Base-by-base conservation (phyloP, 2,888 invertebrate genomes). In the Tipula confusa region DNA sequence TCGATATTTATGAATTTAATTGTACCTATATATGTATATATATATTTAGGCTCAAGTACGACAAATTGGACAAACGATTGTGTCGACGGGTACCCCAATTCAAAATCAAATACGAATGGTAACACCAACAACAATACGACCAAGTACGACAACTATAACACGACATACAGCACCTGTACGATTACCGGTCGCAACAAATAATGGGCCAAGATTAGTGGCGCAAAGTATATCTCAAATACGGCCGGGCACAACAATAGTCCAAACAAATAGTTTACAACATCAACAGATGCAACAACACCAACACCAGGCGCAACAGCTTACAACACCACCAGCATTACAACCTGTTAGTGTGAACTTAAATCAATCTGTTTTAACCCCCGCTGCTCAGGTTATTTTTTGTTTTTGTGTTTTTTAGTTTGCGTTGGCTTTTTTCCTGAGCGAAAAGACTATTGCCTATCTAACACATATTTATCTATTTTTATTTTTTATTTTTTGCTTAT, bases 61-160 rank as follows among this genome's bases (percentile, higher is more conserved):
- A 88, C 90, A 90, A 84, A 89, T 91, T 85, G 90, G 91, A 88
- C 91, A 91, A 85, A 90, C 91, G 84, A 89, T 91, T 83, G 90
- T 91, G 84, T 90, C 92, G 83, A 91, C 92, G 86, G 89, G 89
- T 85, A 84, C 83, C 1, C 43, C 43, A 2, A 18, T 82, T 18
- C 89, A 89, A 86, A 89, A 90, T 82, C 93, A 93, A 88, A 92
- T 94, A 85, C 90, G 93, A 86, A 91, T 94, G 87, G 92, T 93
- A 87, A 90, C 92, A 84, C 90, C 89, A 83, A 86, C 89, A 15
- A 86, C 87, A 84, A 87, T 87, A 43, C 87, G 90, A 83, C 89
- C 90, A 83, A 89, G 89, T n/a, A 89, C 90, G 84, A 89, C 90
- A 82, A 90, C 90, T 85, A 89, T 90, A 86, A 89, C 90, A 82